phyloP scores from a whole-genome alignment of 2,888 invertebrate genomes.

The Eilema caniola region DNA sequence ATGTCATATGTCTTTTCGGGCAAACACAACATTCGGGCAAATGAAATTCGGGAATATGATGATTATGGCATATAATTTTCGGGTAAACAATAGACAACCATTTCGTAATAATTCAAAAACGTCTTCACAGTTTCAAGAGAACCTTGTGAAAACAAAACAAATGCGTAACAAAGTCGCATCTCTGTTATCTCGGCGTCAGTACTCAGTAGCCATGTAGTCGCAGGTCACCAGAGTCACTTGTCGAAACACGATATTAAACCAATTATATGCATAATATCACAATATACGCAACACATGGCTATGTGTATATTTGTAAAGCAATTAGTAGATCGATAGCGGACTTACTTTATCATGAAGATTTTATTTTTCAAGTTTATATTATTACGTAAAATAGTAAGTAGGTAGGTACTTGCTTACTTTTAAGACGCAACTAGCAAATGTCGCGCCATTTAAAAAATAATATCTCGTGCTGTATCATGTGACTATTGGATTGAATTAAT shows the following conservation, averaged over 20 bases:
- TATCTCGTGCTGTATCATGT: too few relatives aligned
- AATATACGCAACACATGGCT: constrained; percentile 11
- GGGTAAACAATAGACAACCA: too few relatives aligned
- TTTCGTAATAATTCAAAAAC: neutral
- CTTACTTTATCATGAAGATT: constrained; percentile 16
- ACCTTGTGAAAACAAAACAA: neutral
- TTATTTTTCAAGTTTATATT: constrained; percentile 11
- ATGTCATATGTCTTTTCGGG: too few relatives aligned
- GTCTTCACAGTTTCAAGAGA: neutral
- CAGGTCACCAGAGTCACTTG: constrained; percentile 34
- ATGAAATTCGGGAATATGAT: too few relatives aligned
- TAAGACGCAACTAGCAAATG: neutral
- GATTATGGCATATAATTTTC: too few relatives aligned
- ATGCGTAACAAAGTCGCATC: neutral
- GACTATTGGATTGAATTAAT: too few relatives aligned
- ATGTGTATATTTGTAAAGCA: neutral
- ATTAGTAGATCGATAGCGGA: constrained; percentile 16
- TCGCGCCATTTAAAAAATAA: neutral
- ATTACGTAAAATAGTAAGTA: neutral
- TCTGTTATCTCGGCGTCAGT: constrained; percentile 26
- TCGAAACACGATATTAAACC: constrained; percentile 24
- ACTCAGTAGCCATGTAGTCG: constrained; percentile 30
- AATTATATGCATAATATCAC: constrained; percentile 17
- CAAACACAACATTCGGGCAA: too few relatives aligned
- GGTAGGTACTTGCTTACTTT: neutral